A percentile compares a stretch with the other conserved stretches of the same genome.
Conservation (phyloP, 1,140 invertebrate genomes). For the Caligus rogercresseyi region DNA sequence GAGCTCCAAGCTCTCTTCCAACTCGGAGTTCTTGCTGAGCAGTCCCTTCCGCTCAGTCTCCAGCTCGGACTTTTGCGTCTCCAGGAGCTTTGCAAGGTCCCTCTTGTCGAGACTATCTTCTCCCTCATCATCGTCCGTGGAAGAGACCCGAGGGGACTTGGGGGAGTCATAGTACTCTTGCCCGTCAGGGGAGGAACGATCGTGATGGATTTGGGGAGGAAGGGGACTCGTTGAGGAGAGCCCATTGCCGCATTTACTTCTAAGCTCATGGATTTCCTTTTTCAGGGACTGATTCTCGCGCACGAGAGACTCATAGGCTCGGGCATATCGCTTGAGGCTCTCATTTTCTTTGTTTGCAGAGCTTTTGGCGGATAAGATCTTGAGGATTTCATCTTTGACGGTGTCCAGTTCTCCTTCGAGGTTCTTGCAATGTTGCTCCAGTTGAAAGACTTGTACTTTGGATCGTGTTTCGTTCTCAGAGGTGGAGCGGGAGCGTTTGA, state of each 20-base stretch:
- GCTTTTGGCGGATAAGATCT: background rate
- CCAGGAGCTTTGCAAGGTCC: background rate
- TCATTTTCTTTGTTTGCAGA: slow-evolving; percentile 8
- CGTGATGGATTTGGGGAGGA: background rate
- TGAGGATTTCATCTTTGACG: slow-evolving; percentile 9
- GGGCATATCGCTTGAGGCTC: slow-evolving; percentile 1
- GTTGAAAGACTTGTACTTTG: slow-evolving; percentile 7
- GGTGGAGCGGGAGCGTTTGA: slow-evolving; percentile 3
- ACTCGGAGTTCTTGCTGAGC: background rate
- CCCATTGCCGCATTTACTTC: background rate
- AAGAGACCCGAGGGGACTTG: background rate
- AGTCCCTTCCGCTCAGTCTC: background rate
- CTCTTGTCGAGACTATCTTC: background rate
- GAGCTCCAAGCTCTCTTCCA: slow-evolving; percentile 7
- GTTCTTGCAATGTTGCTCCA: slow-evolving; percentile 13
- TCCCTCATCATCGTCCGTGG: background rate
- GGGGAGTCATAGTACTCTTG: slow-evolving; percentile 2
- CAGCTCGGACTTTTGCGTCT: background rate
- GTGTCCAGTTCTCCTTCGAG: slow-evolving; percentile 3
- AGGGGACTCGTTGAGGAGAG: background rate
- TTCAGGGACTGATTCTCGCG: background rate
- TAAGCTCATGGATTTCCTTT: slow-evolving; percentile 4
- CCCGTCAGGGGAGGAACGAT: slow-evolving; percentile 4
- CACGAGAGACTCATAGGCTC: background rate
- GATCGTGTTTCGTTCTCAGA: slow-evolving; percentile 1